Evolutionary conservation across 2,888 invertebrate genomes (phyloP).

Genomic region (Cryptocephalus moraei): DNA sequence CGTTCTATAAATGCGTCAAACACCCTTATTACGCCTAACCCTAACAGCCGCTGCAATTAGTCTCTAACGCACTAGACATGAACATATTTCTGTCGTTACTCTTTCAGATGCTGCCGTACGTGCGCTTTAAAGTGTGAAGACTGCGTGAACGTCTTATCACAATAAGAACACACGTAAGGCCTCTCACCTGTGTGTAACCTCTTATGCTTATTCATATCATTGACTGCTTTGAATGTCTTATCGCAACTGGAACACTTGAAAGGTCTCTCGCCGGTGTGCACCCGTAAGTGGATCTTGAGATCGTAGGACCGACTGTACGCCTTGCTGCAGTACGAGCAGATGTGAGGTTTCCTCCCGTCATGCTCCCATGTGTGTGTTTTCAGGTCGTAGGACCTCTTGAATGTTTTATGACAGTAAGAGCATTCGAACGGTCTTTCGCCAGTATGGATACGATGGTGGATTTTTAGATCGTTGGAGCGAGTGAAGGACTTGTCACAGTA

Average conservation of each 20-base stretch:
- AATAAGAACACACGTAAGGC: constrained; percentile 30
- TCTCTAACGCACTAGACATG: no score
- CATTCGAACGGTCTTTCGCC: constrained; percentile 34
- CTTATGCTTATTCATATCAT: constrained; percentile 33
- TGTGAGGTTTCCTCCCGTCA: no score
- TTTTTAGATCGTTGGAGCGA: constrained; percentile 11
- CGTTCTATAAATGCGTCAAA: no score
- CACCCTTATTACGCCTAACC: no score
- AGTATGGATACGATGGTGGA: constrained; percentile 34
- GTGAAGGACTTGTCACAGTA: no score
- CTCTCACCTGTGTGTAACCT: constrained; percentile 29
- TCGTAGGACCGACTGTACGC: no score
- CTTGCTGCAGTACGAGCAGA: no score
- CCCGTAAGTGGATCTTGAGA: constrained; percentile 27
- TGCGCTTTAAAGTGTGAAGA: constrained; percentile 32
- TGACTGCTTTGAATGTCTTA: constrained; percentile 31
- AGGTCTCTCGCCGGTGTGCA: constrained; percentile 35
- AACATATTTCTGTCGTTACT: no score
- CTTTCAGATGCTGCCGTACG: constrained; percentile 23
- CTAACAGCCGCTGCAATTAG: no score
- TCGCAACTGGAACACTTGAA: constrained; percentile 34
- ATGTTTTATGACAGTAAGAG: background rate
- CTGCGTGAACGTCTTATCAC: constrained; percentile 32
- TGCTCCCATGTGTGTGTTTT: no score
- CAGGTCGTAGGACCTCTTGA: no score